A percentile compares a stretch with the other conserved stretches of the same genome.
These are phyloP conservation scores for Spisula solida DNA, from an alignment of 2,888 invertebrate species.

Conservation along the genomic window DNA sequence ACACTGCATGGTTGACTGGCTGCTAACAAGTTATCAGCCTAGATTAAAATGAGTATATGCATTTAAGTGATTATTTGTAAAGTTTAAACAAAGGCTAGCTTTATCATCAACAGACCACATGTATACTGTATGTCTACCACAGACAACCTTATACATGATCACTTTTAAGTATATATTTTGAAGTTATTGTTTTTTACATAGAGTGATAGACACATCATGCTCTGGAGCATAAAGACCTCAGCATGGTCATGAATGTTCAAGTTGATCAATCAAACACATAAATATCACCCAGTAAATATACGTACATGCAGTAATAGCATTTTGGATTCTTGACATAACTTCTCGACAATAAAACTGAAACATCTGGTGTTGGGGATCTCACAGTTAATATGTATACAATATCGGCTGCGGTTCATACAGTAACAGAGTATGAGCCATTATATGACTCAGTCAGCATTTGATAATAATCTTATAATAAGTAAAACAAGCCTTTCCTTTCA, in stretches of 20 bases:
- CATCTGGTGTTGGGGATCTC: not conserved
- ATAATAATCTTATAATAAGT: slow-evolving; percentile 15
- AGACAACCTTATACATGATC: too few species aligned
- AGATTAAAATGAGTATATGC: too few species aligned
- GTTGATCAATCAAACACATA: not conserved
- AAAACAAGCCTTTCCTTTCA: slow-evolving; percentile 7
- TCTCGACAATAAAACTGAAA: slow-evolving; percentile 22
- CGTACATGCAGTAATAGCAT: not conserved
- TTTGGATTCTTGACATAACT: slow-evolving; percentile 16
- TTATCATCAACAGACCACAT: too few species aligned
- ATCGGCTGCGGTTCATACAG: not conserved
- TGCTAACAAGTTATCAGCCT: too few species aligned
- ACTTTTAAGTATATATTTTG: too few species aligned
- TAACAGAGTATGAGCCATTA: not conserved
- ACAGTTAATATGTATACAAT: not conserved
- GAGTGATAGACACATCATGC: not conserved
- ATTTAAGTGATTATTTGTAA: too few species aligned
- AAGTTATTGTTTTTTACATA: too few species aligned
- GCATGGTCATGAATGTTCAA: not conserved
- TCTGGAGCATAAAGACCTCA: not conserved
- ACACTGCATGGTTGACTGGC: too few species aligned
- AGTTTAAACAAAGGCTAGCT: too few species aligned
- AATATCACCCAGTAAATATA: not conserved
- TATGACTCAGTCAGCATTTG: not conserved
- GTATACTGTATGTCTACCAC: too few species aligned